Base-by-base conservation (phyloP, 1,140 invertebrate genomes). In the Battus philenor region DNA sequence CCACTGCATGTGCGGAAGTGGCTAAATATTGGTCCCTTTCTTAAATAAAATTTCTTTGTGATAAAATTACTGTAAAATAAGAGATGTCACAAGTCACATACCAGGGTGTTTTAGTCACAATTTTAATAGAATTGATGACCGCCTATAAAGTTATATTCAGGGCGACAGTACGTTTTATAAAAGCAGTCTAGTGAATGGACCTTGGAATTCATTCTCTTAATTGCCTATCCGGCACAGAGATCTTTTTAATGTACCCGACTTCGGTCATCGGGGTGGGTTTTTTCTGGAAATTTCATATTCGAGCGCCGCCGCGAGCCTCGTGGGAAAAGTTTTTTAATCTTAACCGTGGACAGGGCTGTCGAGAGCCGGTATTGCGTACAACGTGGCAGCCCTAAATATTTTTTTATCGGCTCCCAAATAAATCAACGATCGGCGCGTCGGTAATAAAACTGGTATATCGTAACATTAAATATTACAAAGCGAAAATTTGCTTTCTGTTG, bases 291-390 rank as follows among this genome's bases (percentile, higher is more conserved):
- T 67, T 75, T 68, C 68, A 68, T 72, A 71, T 51, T 50, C 33
- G 41, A 26, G 51, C 54, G 32, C 48, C 38, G 34, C 50, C 54
- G 56, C 48, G 39, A 45, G 50, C 44, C 51, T 49, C 38, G 39
- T 41, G 51, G 58, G 57, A 49, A 72, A 79, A 76, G 64, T 79
- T 79, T 79, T 79, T 79, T 79, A 79, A 76, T 79, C 70, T 76
- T 64, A 74, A 66, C 52, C 56, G 57, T 16, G 54, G 54, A 46
- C 53, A 33, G 39, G 56, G 59, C 65, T 69, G 66, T 68, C 64
- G 67, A 55, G 58, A 38, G 15, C 32, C 47, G 56, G 60, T 67
- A 71, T 67, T 66, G 67, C 59, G 68, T 75, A 75, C 68, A 68
- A 46, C 31, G 15, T 32, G 34, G 27, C 29, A 30, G 34, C 55